A percentile compares a stretch with the other conserved stretches of the same genome.
Conservation (phyloP, 1,140 invertebrate species). For the Limonius californicus region DNA sequence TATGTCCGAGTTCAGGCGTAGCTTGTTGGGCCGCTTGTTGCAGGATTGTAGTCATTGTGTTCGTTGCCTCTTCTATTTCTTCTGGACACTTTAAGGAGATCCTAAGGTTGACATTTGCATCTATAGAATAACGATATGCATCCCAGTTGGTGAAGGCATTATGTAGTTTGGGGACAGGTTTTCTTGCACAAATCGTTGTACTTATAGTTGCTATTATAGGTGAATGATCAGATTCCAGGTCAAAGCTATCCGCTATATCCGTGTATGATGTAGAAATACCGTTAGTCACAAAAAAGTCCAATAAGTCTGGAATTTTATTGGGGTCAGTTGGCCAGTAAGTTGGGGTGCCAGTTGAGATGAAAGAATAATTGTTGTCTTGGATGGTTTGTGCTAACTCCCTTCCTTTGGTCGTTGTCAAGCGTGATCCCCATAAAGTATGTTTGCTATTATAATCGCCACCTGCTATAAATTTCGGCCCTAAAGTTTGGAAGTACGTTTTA, state of each 20-base stretch:
- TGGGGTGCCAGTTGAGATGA: too few relatives aligned
- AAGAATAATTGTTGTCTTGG: not conserved
- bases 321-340: not conserved
- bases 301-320: not conserved
- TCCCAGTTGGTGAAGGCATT: too few relatives aligned
- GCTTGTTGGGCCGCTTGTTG: too few relatives aligned
- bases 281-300: conserved; percentile 29
- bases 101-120: too few relatives aligned
- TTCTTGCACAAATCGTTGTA: too few relatives aligned
- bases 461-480: not conserved
- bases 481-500: too few relatives aligned
- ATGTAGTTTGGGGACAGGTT: too few relatives aligned
- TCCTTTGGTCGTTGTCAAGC: not conserved
- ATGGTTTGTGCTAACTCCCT: not conserved
- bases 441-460: not conserved
- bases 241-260: conserved; percentile 19
- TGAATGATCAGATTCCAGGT: conserved; percentile 32
- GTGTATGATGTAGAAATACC: conserved; percentile 23
- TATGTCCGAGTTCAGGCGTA: too few relatives aligned
- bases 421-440: not conserved
- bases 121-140: too few relatives aligned
- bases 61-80: too few relatives aligned
- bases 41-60: too few relatives aligned
- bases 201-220: conserved; percentile 23
- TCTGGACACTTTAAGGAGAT: too few relatives aligned